These are phyloP conservation scores for Acanthacorydalis orientalis DNA, from an alignment of 2,888 invertebrate genomes.

Conservation along the genomic window DNA sequence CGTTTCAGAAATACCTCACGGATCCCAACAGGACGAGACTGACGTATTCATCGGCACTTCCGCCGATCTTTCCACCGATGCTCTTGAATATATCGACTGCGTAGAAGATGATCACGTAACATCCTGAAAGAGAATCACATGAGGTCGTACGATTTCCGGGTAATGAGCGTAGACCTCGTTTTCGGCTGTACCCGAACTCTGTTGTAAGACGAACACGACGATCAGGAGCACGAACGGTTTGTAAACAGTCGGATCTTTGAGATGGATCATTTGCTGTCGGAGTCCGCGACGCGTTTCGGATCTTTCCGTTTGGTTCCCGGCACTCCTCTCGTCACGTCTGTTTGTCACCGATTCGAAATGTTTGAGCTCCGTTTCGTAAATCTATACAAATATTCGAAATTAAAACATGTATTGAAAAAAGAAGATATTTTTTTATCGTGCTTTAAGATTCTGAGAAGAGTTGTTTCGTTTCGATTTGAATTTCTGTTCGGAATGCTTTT, in stretches of 20 bases:
- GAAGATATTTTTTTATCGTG: too few relatives aligned
- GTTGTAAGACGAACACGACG: slow-evolving; percentile 33
- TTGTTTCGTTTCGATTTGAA: too few relatives aligned
- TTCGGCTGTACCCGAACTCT: slow-evolving; percentile 22
- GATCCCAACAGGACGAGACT: slow-evolving; percentile 31
- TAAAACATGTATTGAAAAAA: too few relatives aligned
- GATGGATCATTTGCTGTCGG: not conserved
- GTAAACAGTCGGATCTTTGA: slow-evolving; percentile 24
- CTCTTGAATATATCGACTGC: slow-evolving; percentile 33
- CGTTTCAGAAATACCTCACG: slow-evolving; percentile 19
- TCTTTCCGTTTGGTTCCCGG: not conserved
- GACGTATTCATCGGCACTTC: slow-evolving; percentile 27
- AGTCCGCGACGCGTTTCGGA: not conserved
- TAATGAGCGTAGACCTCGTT: not conserved
- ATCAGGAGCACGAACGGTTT: slow-evolving; percentile 32
- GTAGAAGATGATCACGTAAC: slow-evolving; percentile 39
- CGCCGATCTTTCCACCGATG: slow-evolving; percentile 27
- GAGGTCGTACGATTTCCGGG: not conserved
- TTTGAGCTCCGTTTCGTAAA: slow-evolving; percentile 13
- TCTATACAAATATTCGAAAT: slow-evolving; percentile 9
- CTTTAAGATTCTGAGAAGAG: too few relatives aligned
- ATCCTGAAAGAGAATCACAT: slow-evolving; percentile 17
- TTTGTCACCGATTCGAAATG: slow-evolving; percentile 12
- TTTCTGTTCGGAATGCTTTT: too few relatives aligned
- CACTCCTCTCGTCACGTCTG: slow-evolving; percentile 3